Base-by-base conservation (phyloP, 2,888 invertebrate genomes). In the Caenorhabditis sinica region DNA sequence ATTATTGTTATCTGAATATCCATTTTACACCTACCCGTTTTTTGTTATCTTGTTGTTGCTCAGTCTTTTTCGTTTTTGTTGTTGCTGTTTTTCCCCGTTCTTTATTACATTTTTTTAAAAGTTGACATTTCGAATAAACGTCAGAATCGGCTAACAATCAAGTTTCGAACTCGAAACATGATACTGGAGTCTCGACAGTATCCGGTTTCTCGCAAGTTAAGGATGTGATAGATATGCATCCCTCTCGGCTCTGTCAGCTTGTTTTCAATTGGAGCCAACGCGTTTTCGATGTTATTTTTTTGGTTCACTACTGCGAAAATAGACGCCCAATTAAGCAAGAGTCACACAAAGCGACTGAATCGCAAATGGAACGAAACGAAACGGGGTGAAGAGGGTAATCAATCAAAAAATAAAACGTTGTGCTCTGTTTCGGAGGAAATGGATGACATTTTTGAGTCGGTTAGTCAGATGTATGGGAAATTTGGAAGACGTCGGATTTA, bases 371-470 rank as follows among this genome's bases (percentile, higher is more conserved):
- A 68, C 53, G 65, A 53, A 63, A 65, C 65, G 45, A 40, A 61
- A 36, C n/a, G 45, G 36, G 75, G 33, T n/a, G 8, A 33, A 40
- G 40, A 40, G 49, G 45, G 61, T 69, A 69, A 76, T 76, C 76
- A 76, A 76, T 76, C 76, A 76, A 76, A 76, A 76, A 45, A 45
- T 5, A 13, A 15, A 15, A 20, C 36, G n/a, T 15, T 56, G 25
- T 17, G 8, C 23, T 15, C 56, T 17, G 61, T 53, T 61, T 40
- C 58, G 65, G 36, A 58, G 36, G 20, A 76, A 68, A 68, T 58
- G 60, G 25, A 68, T 58, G 76, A 60, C 68, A 36, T 60, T 68
- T 66, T 49, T 36, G n/a, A 33, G 25, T 8, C 45, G 43, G 30
- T 13, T 65, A 8, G 65, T 53, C 30, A 51, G 51, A n/a, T 30